Percentiles rank a stretch among this genome's conserved stretches.
Conservation (phyloP, 2,888 invertebrate species). For the Acronicta leporina region DNA sequence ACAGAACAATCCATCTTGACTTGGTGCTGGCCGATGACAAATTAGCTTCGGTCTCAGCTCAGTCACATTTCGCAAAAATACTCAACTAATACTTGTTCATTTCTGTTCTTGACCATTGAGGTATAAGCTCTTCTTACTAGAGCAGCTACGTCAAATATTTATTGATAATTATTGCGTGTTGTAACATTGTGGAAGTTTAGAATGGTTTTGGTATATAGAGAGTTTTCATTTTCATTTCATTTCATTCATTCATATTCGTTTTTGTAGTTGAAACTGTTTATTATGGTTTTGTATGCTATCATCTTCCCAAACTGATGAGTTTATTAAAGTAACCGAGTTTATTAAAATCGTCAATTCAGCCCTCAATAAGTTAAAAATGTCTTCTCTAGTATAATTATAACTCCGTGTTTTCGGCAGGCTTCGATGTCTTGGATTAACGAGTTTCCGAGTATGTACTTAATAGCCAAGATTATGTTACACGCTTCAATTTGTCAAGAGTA, state of each 20-base stretch:
- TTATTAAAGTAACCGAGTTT: background rate
- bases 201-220: too few relatives aligned
- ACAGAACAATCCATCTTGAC: slow-evolving; percentile 38
- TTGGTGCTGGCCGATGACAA: slow-evolving; percentile 48
- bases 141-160: background rate
- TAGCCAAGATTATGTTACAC: slow-evolving; percentile 46
- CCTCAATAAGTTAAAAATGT: background rate
- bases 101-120: slow-evolving; percentile 49
- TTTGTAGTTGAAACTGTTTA: too few relatives aligned
- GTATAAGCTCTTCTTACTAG: background rate
- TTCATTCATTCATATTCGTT: too few relatives aligned
- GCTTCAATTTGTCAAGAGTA: slow-evolving; percentile 44
- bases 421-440: slow-evolving; percentile 45
- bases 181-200: too few relatives aligned
- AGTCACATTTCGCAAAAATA: slow-evolving; percentile 65
- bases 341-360: background rate
- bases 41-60: slow-evolving; percentile 54
- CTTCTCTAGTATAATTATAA: background rate
- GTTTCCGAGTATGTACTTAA: slow-evolving; percentile 46
- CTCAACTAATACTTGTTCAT: slow-evolving; percentile 67
- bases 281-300: too few relatives aligned
- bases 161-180: too few relatives aligned
- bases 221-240: too few relatives aligned
- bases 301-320: too few relatives aligned
- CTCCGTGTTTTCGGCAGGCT: slow-evolving; percentile 49